Conservation (phyloP, 2,888 invertebrate species). For the Bhutanitis thaidina region DNA sequence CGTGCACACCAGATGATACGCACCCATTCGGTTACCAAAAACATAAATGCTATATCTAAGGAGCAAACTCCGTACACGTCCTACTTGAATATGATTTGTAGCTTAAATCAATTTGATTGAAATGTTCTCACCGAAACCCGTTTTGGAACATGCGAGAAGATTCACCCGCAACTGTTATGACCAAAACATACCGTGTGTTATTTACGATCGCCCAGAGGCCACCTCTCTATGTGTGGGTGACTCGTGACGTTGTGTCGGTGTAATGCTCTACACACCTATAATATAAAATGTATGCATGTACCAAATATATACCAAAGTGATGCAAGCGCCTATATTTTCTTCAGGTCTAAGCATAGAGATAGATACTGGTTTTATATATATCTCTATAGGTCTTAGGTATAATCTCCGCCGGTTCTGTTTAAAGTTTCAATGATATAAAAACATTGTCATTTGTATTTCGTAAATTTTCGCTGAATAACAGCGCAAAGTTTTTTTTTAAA, state of each 20-base stretch:
- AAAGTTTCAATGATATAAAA: too few relatives aligned
- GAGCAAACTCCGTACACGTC: not conserved
- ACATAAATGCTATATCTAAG: not conserved
- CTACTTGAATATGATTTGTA: slow-evolving; percentile 4
- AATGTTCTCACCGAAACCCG: slow-evolving; percentile 26
- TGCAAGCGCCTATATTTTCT: slow-evolving; percentile 25
- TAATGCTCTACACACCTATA: slow-evolving; percentile 27
- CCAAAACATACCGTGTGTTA: slow-evolving; percentile 45
- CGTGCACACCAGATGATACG: too few relatives aligned
- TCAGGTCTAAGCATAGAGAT: slow-evolving; percentile 18
- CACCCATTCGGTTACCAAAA: not conserved
- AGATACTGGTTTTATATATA: too few relatives aligned
- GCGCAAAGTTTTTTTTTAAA: not conserved
- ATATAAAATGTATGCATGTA: slow-evolving; percentile 42
- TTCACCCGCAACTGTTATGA: slow-evolving; percentile 36
- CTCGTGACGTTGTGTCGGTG: slow-evolving; percentile 65
- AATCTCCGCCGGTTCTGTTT: not conserved
- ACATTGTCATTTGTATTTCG: not conserved
- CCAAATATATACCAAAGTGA: slow-evolving; percentile 53
- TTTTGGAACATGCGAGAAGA: slow-evolving; percentile 31
- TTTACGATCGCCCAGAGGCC: slow-evolving; percentile 64
- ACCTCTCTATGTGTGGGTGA: slow-evolving; percentile 50
- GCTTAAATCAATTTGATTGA: slow-evolving; percentile 16
- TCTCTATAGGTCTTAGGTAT: slow-evolving; percentile 13
- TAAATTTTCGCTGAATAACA: not conserved